Conservation (phyloP, 2,888 invertebrate genomes). For the Cheilosia variabilis region DNA sequence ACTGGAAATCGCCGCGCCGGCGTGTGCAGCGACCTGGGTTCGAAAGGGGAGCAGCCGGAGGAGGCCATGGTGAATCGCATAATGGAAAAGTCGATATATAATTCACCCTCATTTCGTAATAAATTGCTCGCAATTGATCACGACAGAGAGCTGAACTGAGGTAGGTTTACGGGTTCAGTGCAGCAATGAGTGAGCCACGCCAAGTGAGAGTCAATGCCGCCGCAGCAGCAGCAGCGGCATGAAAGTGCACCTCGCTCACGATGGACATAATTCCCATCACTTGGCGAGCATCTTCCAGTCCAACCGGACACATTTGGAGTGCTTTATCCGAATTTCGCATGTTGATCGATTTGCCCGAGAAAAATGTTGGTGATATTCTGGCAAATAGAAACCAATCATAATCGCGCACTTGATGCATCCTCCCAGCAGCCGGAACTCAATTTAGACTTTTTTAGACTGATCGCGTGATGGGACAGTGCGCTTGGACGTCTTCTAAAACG, state of each 20-base stretch:
- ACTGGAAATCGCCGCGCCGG: conserved; percentile 34
- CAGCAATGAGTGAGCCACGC: conserved; percentile 33
- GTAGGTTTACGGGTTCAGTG: conserved; percentile 44
- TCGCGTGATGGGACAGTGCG: conserved; percentile 60
- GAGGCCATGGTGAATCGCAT: conserved; percentile 64
- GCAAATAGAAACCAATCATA: conserved; percentile 34
- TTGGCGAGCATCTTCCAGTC: conserved; percentile 19
- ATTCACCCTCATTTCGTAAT: conserved; percentile 84
- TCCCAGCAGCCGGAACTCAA: conserved; percentile 62
- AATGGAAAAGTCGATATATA: conserved; percentile 79
- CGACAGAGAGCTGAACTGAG: conserved; percentile 79
- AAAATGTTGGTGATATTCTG: conserved; percentile 12
- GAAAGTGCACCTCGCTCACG: conserved; percentile 6
- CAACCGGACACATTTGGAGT: background rate
- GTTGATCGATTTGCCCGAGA: conserved; percentile 16
- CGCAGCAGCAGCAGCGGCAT: conserved; percentile 65
- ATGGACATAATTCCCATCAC: conserved; percentile 41
- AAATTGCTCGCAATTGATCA: conserved; percentile 85
- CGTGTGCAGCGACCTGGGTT: conserved; percentile 32
- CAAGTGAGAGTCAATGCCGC: conserved; percentile 77
- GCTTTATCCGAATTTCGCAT: conserved; percentile 22
- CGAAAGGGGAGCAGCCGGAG: background rate
- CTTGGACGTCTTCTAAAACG: conserved; percentile 37
- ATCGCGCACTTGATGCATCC: conserved; percentile 44
- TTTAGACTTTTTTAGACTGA: conserved; percentile 41